Base-by-base conservation (phyloP, 1,140 invertebrate genomes). In the Conus ventricosus region DNA sequence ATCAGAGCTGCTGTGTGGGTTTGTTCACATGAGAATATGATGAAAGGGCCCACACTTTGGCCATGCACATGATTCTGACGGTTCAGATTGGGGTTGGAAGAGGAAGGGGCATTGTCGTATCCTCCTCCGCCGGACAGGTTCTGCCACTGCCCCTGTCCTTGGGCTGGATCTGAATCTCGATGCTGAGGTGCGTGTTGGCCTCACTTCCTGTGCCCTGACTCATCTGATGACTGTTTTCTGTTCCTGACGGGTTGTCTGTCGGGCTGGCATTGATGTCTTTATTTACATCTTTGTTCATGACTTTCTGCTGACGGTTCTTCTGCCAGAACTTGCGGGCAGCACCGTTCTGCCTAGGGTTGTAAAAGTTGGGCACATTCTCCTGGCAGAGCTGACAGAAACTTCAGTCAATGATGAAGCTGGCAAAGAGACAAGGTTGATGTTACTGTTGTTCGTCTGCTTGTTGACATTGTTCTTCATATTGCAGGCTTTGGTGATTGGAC, bases 291-390 rank as follows among this genome's bases (percentile, higher is more conserved):
- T 94, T 93, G 83, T 92, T 94, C 83, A 94, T 91, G 55, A 94
- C 91, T 91, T 97, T 97, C 53, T 93, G 94, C 90, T 97, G 96
- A 84, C 97, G 96, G 93, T 98, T 97, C 93, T 98, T 98, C 89
- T 98, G 97, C 94, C 98, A 98, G 94, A 98, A 98, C 92, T 98
- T 98, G 89, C 97, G 96, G 0, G 98, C 98, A 1, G 98, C 97
- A 23, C 97, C 98, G 94, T 97, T 98, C 94, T 99, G 98, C 93
- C 97, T 97, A 0, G 98, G 97, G 96, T 99, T 98, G 93, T 98
- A 98, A 94, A 94, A 99, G 94, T 97, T 96, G 91, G 93, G 91
- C 75, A 88, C 90, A 39, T 92, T 88, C 60, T 94, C 92, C 84
- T 98, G 97, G 97, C 97, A 89, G 93, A 93, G 76, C 86, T 91